Conservation (phyloP, 2,113 vertebrate species). For the Cynocephalus volans region DNA sequence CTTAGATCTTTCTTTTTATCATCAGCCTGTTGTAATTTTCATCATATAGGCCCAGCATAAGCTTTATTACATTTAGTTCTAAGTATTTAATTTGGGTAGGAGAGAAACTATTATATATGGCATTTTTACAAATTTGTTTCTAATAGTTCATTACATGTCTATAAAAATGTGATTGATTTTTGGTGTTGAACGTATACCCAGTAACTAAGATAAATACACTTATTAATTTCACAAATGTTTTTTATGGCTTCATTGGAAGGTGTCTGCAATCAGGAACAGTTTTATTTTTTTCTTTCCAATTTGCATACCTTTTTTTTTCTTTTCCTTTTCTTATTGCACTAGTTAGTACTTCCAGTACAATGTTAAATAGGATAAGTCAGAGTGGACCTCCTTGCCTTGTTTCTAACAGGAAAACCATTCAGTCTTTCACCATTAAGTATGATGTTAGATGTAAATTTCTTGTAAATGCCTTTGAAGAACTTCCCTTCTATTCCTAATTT, state of each 20-base stretch:
- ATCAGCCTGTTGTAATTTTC: background rate
- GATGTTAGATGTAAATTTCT: background rate
- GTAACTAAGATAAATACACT: background rate
- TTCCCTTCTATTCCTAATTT: background rate
- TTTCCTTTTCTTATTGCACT: background rate
- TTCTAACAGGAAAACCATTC: background rate
- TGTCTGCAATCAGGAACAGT: background rate
- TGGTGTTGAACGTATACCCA: background rate
- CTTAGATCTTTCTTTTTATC: background rate
- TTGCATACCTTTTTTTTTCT: background rate
- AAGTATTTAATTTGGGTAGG: background rate
- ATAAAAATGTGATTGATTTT: background rate
- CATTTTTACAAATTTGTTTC: background rate
- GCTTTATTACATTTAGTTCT: background rate
- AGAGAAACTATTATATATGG: background rate
- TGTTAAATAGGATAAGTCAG: background rate
- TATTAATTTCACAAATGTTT: background rate
- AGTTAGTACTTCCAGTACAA: background rate
- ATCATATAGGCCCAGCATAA: background rate
- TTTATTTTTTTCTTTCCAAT: background rate
- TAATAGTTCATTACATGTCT: background rate
- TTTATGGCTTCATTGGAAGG: background rate
- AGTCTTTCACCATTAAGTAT: background rate
- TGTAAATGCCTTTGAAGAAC: background rate
- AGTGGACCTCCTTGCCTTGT: background rate